These are phyloP conservation scores for Metellina segmentata DNA, from an alignment of 2,888 invertebrate genomes.

Conservation along the genomic window DNA sequence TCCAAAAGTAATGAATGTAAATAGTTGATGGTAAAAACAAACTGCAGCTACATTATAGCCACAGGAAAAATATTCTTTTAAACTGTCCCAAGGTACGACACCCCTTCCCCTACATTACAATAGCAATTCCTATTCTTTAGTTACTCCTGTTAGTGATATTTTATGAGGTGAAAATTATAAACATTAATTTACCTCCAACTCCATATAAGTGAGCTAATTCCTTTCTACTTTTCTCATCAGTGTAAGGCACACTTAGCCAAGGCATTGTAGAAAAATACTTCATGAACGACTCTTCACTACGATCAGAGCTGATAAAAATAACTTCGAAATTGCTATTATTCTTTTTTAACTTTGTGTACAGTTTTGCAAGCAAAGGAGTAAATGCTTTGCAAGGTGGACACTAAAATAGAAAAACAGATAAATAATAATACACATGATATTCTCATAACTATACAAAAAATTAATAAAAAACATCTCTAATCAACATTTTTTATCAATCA, in stretches of 20 bases:
- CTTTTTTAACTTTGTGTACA: conserved; percentile 87
- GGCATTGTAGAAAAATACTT: conserved; percentile 88
- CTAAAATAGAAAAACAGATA: conserved; percentile 82
- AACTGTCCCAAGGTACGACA: no score
- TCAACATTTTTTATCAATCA: no score
- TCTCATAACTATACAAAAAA: no score
- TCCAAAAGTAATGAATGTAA: no score
- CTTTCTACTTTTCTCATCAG: conserved; percentile 86
- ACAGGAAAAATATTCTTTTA: no score
- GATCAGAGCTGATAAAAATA: conserved; percentile 92
- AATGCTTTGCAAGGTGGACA: conserved; percentile 93
- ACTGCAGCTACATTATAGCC: no score
- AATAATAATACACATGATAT: no score
- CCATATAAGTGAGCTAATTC: conserved; percentile 88
- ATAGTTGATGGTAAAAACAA: no score
- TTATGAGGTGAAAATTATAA: not conserved
- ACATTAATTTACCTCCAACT: conserved; percentile 85
- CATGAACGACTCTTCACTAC: conserved; percentile 90
- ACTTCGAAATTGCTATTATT: conserved; percentile 88
- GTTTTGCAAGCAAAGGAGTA: conserved; percentile 88
- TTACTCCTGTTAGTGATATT: no score
- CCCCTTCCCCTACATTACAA: no score
- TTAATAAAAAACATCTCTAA: no score
- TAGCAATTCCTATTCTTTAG: no score
- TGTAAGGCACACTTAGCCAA: conserved; percentile 87